phyloP scores from a whole-genome alignment of 2,888 invertebrate genomes.

The Drosophila birchii region DNA sequence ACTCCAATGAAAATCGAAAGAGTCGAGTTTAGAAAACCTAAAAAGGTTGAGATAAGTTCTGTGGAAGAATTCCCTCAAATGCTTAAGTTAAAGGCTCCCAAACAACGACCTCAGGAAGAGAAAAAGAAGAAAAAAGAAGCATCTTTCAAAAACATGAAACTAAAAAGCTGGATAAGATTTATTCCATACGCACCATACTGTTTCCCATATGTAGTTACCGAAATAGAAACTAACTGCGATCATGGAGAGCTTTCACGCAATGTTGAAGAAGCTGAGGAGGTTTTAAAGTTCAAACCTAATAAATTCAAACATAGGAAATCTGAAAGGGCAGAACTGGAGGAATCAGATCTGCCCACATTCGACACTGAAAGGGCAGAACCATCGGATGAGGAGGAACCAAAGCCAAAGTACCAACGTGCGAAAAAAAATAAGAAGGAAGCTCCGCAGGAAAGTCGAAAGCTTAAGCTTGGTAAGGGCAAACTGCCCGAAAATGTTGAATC shows the following conservation, averaged over 20 bases:
- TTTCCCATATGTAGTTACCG: constrained; percentile 70
- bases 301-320: constrained; percentile 86
- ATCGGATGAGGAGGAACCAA: constrained; percentile 70
- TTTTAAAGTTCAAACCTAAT: constrained; percentile 87
- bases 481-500: constrained; percentile 77
- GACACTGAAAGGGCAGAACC: constrained; percentile 69
- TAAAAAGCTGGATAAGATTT: constrained; percentile 89
- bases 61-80: constrained; percentile 87
- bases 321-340: constrained; percentile 87
- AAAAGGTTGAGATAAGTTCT: constrained; percentile 87
- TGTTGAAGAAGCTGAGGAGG: constrained; percentile 88
- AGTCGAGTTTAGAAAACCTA: constrained; percentile 86
- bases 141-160: constrained; percentile 88
- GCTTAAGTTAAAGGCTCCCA: constrained; percentile 87
- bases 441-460: constrained; percentile 64
- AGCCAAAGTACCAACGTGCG: constrained; percentile 83
- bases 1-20: constrained; percentile 87
- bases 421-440: constrained; percentile 67
- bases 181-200: constrained; percentile 88
- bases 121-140: constrained; percentile 86
- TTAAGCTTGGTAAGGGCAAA: constrained; percentile 80
- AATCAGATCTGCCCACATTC: constrained; percentile 81
- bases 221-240: constrained; percentile 86
- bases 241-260: constrained; percentile 89
- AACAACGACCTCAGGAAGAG: constrained; percentile 79